phyloP scores from a whole-genome alignment of 2,113 vertebrate species.

The Cervus canadensis region DNA sequence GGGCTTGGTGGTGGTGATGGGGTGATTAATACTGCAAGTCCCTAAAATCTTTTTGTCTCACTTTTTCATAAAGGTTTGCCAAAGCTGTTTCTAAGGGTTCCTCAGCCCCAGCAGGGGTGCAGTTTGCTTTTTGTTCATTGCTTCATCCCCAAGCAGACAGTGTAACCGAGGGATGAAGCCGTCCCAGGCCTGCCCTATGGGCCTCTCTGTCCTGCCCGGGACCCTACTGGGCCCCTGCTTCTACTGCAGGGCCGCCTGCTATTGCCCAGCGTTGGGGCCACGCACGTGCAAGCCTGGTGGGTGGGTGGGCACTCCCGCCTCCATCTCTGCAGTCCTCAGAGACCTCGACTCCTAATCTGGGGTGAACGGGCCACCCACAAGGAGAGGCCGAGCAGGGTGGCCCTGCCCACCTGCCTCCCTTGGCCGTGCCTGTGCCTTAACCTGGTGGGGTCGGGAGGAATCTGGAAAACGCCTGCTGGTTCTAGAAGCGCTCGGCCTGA shows the following conservation, averaged over 20 bases:
- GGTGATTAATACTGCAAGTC: background rate
- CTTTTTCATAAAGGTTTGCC: background rate
- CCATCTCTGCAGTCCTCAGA: background rate
- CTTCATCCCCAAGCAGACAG: fast-evolving
- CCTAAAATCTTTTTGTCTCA: background rate
- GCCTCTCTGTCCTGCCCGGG: background rate
- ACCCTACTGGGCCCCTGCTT: background rate
- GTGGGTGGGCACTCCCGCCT: background rate
- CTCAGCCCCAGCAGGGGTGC: background rate
- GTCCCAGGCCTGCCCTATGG: background rate
- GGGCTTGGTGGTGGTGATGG: background rate
- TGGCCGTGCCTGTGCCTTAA: background rate
- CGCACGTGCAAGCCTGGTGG: background rate
- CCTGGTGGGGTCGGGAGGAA: background rate
- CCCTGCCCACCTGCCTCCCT: background rate
- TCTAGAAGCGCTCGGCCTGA: background rate
- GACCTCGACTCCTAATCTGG: background rate
- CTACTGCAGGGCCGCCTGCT: background rate
- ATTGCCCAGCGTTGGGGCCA: background rate
- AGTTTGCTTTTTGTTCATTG: background rate
- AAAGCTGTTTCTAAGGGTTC: background rate
- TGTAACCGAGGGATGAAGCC: background rate
- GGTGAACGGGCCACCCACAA: background rate
- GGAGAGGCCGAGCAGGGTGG: background rate
- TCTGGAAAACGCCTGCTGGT: background rate